Conservation (phyloP, 92 coral and sea anemone genomes). For the Porites divaricata region DNA sequence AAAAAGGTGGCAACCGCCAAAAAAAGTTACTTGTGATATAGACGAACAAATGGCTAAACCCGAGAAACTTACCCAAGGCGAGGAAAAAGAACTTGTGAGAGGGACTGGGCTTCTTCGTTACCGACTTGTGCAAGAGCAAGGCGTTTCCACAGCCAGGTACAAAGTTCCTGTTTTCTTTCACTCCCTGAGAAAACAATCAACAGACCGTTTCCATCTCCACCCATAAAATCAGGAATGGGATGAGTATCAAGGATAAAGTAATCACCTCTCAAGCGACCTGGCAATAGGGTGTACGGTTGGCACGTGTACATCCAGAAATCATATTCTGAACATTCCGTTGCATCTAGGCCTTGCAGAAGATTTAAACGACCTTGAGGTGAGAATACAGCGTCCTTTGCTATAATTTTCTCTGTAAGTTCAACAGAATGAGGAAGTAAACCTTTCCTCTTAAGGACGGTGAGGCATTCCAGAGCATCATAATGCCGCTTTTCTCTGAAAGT, state of each 20-base stretch:
- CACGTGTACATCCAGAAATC: slow-evolving; percentile 19
- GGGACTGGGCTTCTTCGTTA: background rate
- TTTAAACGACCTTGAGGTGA: slow-evolving; percentile 16
- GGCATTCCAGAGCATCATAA: background rate
- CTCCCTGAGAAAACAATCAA: background rate
- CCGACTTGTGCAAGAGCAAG: background rate
- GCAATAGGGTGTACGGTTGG: background rate
- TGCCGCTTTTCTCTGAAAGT: background rate
- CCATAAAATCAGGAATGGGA: background rate
- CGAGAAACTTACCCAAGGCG: background rate
- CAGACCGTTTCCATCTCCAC: slow-evolving; percentile 13
- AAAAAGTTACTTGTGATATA: too few species aligned
- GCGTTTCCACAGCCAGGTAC: slow-evolving; percentile 4
- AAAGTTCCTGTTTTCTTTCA: background rate
- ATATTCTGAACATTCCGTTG: background rate
- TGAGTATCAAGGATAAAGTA: slow-evolving; percentile 16
- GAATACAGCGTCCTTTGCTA: slow-evolving; percentile 11
- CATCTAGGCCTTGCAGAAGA: background rate
- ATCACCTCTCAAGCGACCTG: background rate
- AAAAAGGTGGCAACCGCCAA: too few species aligned
- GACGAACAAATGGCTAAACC: too few species aligned
- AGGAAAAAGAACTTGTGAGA: slow-evolving; percentile 6
- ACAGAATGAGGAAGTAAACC: slow-evolving; percentile 18
- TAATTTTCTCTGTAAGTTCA: background rate
- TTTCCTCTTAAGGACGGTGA: slow-evolving; percentile 3